Evolutionary conservation across 2,113 vertebrate genomes (phyloP).

Genomic region (Heteronetta atricapilla): DNA sequence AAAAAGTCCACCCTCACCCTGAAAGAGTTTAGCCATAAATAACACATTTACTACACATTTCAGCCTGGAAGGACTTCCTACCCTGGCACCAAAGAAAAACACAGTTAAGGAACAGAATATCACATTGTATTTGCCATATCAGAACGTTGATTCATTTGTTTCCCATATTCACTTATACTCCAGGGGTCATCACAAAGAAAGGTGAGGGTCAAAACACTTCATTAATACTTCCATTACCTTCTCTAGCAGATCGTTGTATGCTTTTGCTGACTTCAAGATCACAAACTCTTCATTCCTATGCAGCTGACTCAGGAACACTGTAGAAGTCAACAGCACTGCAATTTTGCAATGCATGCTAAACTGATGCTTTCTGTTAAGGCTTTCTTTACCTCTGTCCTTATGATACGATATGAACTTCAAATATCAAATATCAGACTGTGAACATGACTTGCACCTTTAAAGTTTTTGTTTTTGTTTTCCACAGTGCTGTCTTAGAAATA

Average conservation of each 20-base stretch:
- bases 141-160: slow-evolving; percentile 7
- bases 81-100: not conserved
- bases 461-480: not conserved
- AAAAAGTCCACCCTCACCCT: accelerated
- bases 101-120: not conserved
- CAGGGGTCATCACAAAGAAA: not conserved
- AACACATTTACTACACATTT: not conserved
- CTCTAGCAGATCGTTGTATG: not conserved
- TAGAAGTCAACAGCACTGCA: not conserved
- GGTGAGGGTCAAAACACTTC: not conserved
- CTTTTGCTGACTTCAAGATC: not conserved
- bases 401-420: not conserved
- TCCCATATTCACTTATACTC: not conserved
- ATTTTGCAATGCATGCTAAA: not conserved
- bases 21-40: not conserved
- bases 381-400: not conserved
- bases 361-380: not conserved
- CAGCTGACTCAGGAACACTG: not conserved
- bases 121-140: not conserved
- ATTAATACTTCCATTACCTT: not conserved
- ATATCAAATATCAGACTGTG: not conserved
- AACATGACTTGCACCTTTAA: not conserved
- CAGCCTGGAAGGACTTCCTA: not conserved
- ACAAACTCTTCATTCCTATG: not conserved
- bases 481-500: not conserved